phyloP scores from a whole-genome alignment of 2,113 vertebrate species.

The Euleptes europaea region DNA sequence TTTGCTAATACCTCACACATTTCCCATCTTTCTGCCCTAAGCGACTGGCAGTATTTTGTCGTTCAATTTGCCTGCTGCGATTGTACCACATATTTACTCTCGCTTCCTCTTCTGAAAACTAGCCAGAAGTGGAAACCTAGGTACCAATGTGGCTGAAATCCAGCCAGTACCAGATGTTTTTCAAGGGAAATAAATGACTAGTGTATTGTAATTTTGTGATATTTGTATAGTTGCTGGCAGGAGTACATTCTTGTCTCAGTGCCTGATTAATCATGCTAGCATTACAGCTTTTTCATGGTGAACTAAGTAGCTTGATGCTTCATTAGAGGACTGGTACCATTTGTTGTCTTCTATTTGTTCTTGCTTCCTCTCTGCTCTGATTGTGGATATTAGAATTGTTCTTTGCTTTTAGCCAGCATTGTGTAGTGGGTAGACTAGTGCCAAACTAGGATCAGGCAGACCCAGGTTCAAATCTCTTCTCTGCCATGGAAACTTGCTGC shows the following conservation, averaged over 20 bases:
- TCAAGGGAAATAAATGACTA: conserved; percentile 49
- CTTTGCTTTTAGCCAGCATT: background rate
- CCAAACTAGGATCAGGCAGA: too few species aligned
- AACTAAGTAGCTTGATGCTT: conserved; percentile 14
- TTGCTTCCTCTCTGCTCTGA: conserved; percentile 1
- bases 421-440: too few species aligned
- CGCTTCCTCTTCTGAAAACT: conserved; percentile 47
- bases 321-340: conserved; percentile 25
- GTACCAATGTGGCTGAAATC: conserved; percentile 30
- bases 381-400: background rate
- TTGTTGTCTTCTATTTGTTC: conserved; percentile 7
- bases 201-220: conserved; percentile 33
- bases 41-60: conserved; percentile 52
- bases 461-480: too few species aligned
- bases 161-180: conserved; percentile 35
- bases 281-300: conserved; percentile 3
- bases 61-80: background rate
- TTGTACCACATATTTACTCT: conserved; percentile 28
- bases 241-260: conserved; percentile 31
- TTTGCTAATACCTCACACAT: conserved; percentile 36
- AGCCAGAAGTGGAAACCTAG: conserved; percentile 22
- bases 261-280: conserved; percentile 27
- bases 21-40: conserved; percentile 36
- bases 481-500: too few species aligned
- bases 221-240: conserved; percentile 12